Evolutionary conservation across 1,140 invertebrate genomes (phyloP).

Genomic region (Aplysia californica): DNA sequence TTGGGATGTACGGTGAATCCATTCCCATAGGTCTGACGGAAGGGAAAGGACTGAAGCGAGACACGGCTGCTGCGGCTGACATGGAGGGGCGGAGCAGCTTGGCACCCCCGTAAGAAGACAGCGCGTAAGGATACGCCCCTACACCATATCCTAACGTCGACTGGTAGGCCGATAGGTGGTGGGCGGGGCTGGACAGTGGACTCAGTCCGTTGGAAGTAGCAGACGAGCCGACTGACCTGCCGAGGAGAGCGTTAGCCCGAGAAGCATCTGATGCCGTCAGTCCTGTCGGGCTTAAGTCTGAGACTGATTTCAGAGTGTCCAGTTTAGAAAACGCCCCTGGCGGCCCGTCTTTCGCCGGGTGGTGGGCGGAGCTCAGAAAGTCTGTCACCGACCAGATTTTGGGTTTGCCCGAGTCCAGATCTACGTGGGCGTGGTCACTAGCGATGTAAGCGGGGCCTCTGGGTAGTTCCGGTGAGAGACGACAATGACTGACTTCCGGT

Average conservation of each 20-base stretch:
- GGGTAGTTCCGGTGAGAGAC: conserved; percentile 17
- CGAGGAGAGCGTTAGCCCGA: background rate
- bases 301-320: background rate
- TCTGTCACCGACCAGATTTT: conserved; percentile 46
- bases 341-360: background rate
- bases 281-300: background rate
- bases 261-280: background rate
- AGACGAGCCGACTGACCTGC: background rate
- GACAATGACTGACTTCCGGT: conserved; percentile 12
- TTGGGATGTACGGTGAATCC: conserved; percentile 1
- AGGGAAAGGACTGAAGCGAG: conserved; percentile 24
- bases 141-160: conserved; percentile 17
- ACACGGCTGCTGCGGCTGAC: background rate
- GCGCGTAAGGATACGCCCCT: conserved; percentile 14
- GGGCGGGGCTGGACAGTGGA: background rate
- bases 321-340: background rate
- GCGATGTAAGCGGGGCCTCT: conserved; percentile 25
- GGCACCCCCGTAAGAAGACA: conserved; percentile 21
- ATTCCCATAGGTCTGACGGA: conserved; percentile 11
- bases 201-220: conserved; percentile 6
- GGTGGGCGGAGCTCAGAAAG: conserved; percentile 29
- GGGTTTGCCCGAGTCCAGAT: conserved; percentile 36
- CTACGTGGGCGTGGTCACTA: conserved; percentile 22
- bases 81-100: conserved; percentile 18
- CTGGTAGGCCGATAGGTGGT: conserved; percentile 21